A percentile compares a stretch with the other conserved stretches of the same genome.
Conservation (phyloP, 2,797 vertebrate genomes). For the Helicolenus hilgendorfi region DNA sequence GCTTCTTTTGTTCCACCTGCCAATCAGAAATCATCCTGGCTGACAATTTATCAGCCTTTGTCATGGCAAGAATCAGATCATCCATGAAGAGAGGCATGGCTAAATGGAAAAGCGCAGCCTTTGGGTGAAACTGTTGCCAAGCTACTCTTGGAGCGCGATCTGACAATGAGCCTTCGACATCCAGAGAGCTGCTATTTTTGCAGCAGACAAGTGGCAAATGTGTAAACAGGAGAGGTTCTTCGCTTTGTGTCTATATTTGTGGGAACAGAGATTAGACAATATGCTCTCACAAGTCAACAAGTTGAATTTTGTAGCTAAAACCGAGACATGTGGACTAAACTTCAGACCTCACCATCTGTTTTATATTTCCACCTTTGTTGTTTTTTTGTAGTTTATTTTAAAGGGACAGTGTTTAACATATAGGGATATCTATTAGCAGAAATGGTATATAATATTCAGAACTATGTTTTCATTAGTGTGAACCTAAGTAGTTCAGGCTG, state of each 20-base stretch:
- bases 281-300: slow-evolving; percentile 4
- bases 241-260: background rate
- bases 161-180: slow-evolving; percentile 28
- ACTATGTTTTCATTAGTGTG: too few species aligned
- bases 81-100: slow-evolving; percentile 32
- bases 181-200: slow-evolving; percentile 38
- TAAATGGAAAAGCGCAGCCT: slow-evolving; percentile 26
- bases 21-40: slow-evolving; percentile 42
- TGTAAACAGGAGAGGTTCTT: background rate
- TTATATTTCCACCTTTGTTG: background rate
- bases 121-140: slow-evolving; percentile 16
- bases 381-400: background rate
- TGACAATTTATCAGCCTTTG: slow-evolving; percentile 41
- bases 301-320: background rate
- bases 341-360: background rate
- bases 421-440: too few species aligned
- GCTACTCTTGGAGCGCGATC: slow-evolving; percentile 34
- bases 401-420: background rate
- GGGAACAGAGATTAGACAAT: background rate
- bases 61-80: slow-evolving; percentile 34
- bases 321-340: background rate
- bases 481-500: too few species aligned
- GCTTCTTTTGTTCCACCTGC: slow-evolving; percentile 35
- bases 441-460: too few species aligned
- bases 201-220: background rate